phyloP scores from a whole-genome alignment of 2,888 invertebrate genomes.

The Flexamia atlantica region DNA sequence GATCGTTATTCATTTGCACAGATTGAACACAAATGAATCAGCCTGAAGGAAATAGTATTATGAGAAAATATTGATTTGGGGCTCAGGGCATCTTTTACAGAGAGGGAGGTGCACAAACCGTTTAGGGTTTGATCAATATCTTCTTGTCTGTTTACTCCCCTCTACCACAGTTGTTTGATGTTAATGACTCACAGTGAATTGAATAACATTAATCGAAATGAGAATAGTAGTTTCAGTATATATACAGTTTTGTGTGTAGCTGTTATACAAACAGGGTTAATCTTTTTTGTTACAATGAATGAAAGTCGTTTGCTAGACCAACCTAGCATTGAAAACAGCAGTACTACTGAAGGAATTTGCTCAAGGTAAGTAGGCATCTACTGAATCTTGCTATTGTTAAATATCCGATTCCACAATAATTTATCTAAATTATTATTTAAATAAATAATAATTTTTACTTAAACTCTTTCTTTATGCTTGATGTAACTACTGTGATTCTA shows the following conservation, averaged over 20 bases:
- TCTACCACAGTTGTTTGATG: background rate
- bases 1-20: too few relatives aligned
- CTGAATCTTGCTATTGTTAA: background rate
- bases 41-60: too few relatives aligned
- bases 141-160: background rate
- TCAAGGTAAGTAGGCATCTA: slow-evolving; percentile 15
- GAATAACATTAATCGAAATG: too few relatives aligned
- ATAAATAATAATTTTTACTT: background rate
- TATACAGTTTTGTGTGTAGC: background rate
- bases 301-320: background rate
- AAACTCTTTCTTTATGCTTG: background rate
- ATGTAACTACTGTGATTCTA: too few relatives aligned
- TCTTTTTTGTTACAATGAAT: background rate
- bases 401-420: background rate
- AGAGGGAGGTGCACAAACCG: background rate
- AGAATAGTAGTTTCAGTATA: too few relatives aligned
- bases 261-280: too few relatives aligned
- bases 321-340: slow-evolving; percentile 26
- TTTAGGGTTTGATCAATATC: background rate
- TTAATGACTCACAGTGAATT: too few relatives aligned
- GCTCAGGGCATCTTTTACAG: background rate
- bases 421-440: background rate
- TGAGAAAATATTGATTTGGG: too few relatives aligned
- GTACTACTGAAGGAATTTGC: slow-evolving; percentile 22
- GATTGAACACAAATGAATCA: too few relatives aligned